Base-by-base conservation (phyloP, 2,888 invertebrate genomes). In the Macrostomum cliftonense region DNA sequence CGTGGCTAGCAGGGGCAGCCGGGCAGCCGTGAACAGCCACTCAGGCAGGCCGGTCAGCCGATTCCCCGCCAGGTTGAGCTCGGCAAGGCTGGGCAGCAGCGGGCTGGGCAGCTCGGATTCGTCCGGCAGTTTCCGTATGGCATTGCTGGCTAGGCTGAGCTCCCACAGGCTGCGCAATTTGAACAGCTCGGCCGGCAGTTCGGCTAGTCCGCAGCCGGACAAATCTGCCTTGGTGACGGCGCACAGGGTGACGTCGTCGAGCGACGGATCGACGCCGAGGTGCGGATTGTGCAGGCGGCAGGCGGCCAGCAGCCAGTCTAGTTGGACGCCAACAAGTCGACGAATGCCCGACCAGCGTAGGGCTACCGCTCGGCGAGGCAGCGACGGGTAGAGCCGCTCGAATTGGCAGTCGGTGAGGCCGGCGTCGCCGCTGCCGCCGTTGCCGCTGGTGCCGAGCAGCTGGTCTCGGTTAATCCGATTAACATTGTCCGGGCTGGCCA, bases 61-160 rank as follows among this genome's bases (percentile, higher is more conserved):
- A 74, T 95, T 95, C 61, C 87, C 80, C 0, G 88, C 82, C 0
- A 81, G 81, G 68, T 86, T 88, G 36, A 91, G 71, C 68, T 91
- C 91, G 47, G 83, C 77, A 43, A 93, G 73, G 51, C 81, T 80
- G 0, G 85, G 82, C 1, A 88, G 79, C 13, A 77, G 72, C 91
- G 91, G 37, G 52, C 61, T 83, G 28, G 28, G 28, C 28, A 28
- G 28, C 28, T 28, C 28, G 5, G 28, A 28, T 55, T 79, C 78
- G 50, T 79, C 78, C 0, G 91, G 89, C 48, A 93, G 72, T 44
- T 76, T 71, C 54, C 83, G 81, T 48, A 93, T 71, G 68, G 87
- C 85, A 71, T 95, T 95, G 71, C 88, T 86, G 0, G 89, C 85
- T n/a, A 88, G 79, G 68, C 93, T 89, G 55, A 97, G 74, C 1